Percentiles rank a stretch among this genome's conserved stretches.
Conservation (phyloP, 1,140 invertebrate genomes). For the Bilobella aurantiaca region DNA sequence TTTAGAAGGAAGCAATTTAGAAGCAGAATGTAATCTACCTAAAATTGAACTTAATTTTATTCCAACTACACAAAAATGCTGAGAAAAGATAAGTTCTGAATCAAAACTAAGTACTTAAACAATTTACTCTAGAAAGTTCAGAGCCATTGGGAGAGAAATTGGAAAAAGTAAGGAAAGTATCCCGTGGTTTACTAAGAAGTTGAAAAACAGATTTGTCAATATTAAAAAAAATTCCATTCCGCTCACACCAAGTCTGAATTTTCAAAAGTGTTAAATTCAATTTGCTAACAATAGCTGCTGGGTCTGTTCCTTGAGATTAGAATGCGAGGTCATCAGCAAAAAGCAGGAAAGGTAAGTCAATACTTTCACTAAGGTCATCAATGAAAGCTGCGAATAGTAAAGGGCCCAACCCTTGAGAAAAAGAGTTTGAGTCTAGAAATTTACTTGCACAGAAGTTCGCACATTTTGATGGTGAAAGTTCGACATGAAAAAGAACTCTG, state of each 20-base stretch:
- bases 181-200: neutral
- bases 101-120: neutral
- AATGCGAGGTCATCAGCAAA: conserved; percentile 37
- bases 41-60: neutral
- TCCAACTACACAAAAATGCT: neutral
- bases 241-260: neutral
- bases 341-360: conserved; percentile 14
- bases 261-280: neutral
- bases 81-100: neutral
- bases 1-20: too few relatives aligned
- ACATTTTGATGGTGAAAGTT: neutral
- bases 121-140: neutral
- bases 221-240: neutral
- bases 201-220: conserved; percentile 1
- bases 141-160: neutral
- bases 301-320: neutral
- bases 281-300: neutral
- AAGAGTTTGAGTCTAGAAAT: neutral
- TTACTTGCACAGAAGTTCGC: neutral
- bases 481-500: neutral
- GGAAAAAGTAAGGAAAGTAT: neutral
- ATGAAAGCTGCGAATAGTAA: conserved; percentile 33
- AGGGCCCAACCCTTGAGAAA: conserved; percentile 36
- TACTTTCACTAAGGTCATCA: conserved; percentile 27
- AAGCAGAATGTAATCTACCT: neutral